A percentile compares a stretch with the other conserved stretches of the same genome.
These are phyloP conservation scores for Pyrocoelia pectoralis DNA, from an alignment of 2,888 invertebrate genomes.

Conservation along the genomic window DNA sequence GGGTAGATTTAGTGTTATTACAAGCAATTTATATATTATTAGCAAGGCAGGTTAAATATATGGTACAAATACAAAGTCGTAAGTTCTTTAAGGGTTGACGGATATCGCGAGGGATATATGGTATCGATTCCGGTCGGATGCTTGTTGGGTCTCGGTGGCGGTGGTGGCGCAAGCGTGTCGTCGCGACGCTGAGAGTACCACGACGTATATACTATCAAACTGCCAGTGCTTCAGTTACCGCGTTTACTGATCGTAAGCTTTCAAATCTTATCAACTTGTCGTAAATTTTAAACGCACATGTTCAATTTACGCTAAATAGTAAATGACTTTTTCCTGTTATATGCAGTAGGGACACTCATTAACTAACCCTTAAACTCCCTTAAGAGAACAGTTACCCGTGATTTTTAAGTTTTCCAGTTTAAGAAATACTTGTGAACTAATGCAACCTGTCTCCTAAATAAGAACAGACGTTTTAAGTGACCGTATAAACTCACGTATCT, in stretches of 20 bases:
- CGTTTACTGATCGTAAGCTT: conserved; percentile 39
- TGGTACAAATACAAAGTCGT: conserved; percentile 26
- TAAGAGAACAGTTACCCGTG: too few relatives aligned
- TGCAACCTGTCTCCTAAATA: too few relatives aligned
- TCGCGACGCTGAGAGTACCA: conserved; percentile 41
- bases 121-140: conserved; percentile 49
- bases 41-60: conserved; percentile 5
- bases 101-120: conserved; percentile 41
- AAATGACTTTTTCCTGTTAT: background rate
- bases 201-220: conserved; percentile 40
- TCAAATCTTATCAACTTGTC: conserved; percentile 17
- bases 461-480: too few relatives aligned
- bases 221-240: conserved; percentile 43
- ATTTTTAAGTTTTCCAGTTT: too few relatives aligned
- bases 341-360: background rate
- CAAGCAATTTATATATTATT: conserved; percentile 7
- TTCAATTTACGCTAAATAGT: background rate
- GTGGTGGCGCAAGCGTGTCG: conserved; percentile 43
- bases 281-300: conserved; percentile 19
- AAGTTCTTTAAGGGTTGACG: conserved; percentile 41
- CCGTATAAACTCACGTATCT: too few relatives aligned
- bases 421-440: too few relatives aligned
- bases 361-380: too few relatives aligned
- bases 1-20: background rate
- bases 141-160: conserved; percentile 42